Evolutionary conservation across 2,888 invertebrate genomes (phyloP).

Genomic region (Ypsolopha sequella): DNA sequence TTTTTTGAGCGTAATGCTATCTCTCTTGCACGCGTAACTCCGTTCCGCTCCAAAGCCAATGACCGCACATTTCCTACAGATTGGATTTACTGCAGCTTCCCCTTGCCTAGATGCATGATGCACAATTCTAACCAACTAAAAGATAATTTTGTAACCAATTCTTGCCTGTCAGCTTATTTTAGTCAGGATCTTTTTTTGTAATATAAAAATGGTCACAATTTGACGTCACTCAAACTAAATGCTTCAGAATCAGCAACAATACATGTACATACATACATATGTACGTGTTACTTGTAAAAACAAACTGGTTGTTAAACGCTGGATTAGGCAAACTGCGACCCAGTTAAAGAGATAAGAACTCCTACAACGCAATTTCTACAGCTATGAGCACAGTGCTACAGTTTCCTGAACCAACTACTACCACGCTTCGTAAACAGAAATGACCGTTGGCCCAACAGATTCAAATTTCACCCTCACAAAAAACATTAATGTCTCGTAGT

Average conservation of each 20-base stretch:
- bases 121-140: slow-evolving; percentile 62
- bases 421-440: slow-evolving; percentile 15
- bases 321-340: slow-evolving; percentile 39
- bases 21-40: slow-evolving; percentile 35
- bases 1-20: slow-evolving; percentile 59
- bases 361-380: slow-evolving; percentile 28
- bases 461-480: slow-evolving; percentile 41
- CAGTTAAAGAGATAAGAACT: slow-evolving; percentile 47
- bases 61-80: slow-evolving; percentile 65
- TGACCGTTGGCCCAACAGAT: slow-evolving; percentile 51
- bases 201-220: not conserved
- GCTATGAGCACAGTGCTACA: not conserved
- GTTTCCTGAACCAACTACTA: too few relatives aligned
- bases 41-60: slow-evolving; percentile 51
- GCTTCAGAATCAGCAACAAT: not conserved
- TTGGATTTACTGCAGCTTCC: slow-evolving; percentile 69
- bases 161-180: slow-evolving; percentile 12
- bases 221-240: not conserved
- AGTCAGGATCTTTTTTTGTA: not conserved
- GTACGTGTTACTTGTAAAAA: too few relatives aligned
- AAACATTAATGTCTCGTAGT: slow-evolving; percentile 33
- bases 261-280: too few relatives aligned
- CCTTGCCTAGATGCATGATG: slow-evolving; percentile 48
- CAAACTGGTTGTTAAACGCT: slow-evolving; percentile 18
- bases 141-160: slow-evolving; percentile 36